Conservation (phyloP, 2,113 vertebrate genomes). For the Tenrec ecaudatus region DNA sequence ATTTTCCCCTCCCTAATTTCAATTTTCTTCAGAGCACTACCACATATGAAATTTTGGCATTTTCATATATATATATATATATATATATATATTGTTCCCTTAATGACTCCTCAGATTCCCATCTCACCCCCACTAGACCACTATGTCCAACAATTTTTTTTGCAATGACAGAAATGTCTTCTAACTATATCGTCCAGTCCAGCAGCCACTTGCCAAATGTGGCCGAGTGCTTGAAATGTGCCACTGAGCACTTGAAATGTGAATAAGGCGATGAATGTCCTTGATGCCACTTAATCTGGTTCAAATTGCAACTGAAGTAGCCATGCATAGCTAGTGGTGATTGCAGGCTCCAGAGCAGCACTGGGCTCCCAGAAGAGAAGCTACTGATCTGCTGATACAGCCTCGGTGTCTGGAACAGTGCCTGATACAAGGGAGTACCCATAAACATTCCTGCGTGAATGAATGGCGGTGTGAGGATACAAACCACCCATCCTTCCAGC, state of each 20-base stretch:
- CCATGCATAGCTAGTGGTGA: neutral
- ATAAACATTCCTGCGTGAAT: neutral
- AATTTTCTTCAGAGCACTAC: neutral
- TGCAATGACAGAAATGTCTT: neutral
- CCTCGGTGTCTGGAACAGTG: neutral
- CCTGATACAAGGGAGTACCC: neutral
- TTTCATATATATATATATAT: no score
- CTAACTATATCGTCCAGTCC: neutral
- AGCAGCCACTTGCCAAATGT: neutral
- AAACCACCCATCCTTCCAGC: neutral
- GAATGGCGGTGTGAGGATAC: neutral
- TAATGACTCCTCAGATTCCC: neutral
- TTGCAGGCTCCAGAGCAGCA: neutral
- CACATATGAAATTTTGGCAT: neutral
- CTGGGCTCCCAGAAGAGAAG: neutral
- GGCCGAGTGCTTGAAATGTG: no score
- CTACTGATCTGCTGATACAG: neutral
- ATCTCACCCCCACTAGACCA: neutral
- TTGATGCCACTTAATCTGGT: constrained; percentile 27
- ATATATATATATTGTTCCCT: neutral
- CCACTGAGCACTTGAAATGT: neutral
- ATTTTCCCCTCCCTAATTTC: neutral
- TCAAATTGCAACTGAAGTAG: neutral
- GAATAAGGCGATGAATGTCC: neutral
- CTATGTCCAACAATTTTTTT: neutral